Conservation (phyloP, 2,888 invertebrate genomes). For the Himalopsyche tibetana region DNA sequence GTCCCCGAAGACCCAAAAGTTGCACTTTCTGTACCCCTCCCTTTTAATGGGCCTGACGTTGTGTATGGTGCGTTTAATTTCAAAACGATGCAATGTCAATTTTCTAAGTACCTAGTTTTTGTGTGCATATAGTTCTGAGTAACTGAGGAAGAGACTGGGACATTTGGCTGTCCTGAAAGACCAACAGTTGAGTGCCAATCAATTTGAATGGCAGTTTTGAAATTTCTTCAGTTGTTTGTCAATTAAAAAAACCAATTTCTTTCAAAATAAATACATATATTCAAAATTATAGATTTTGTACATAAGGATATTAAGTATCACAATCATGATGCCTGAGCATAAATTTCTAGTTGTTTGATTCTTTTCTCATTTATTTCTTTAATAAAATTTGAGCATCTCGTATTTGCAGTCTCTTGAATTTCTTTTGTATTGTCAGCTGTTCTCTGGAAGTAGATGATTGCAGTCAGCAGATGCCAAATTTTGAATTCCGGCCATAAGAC, state of each 20-base stretch:
- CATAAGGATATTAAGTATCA: not conserved
- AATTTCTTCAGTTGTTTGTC: too few species aligned
- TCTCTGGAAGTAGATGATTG: conserved; percentile 92
- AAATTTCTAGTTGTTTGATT: conserved; percentile 58
- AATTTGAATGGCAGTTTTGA: too few species aligned
- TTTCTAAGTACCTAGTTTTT: too few species aligned
- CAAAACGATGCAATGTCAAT: too few species aligned
- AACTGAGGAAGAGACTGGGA: too few species aligned
- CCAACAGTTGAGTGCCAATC: too few species aligned
- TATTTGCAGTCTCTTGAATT: not conserved
- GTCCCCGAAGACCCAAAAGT: too few species aligned
- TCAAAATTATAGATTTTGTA: conserved; percentile 41
- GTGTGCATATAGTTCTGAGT: too few species aligned
- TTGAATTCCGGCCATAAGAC: conserved; percentile 98
- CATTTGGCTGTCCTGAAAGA: too few species aligned
- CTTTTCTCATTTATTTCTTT: conserved; percentile 52
- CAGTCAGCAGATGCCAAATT: conserved; percentile 92
- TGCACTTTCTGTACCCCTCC: too few species aligned
- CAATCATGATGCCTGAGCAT: conserved; percentile 54
- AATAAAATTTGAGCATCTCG: conserved; percentile 48
- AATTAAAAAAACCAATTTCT: conserved; percentile 18
- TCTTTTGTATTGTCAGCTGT: conserved; percentile 42
- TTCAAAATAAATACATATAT: conserved; percentile 39
- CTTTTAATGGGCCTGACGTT: too few species aligned
- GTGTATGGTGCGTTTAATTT: too few species aligned